Evolutionary conservation across 2,888 invertebrate genomes (phyloP), one percentile per base, ranked within the genome.

Genomic region (Fragum sueziense): DNA sequence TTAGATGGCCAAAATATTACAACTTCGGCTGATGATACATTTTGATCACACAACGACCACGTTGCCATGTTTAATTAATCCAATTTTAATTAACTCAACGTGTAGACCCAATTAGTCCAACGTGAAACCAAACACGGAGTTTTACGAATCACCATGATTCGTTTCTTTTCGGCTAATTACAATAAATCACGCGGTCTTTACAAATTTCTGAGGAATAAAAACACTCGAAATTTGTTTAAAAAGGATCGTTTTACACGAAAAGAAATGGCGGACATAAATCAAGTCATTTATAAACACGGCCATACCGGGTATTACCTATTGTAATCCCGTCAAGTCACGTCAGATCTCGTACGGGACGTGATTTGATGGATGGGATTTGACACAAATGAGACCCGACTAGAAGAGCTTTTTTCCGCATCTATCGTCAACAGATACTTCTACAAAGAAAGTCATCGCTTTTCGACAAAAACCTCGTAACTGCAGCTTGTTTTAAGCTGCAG

Each of bases 271-370:
- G 14, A 57, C 41, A 70, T 76, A 79, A 70, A 75, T 79, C 79
- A 75, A 25, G 34, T 2, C 37, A 54, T 73, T 54, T 34, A 47
- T 22, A 29, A n/a, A 27, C 61, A 27, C 22, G 33, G 72, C 70
- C 69, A 70, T 76, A 71, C 80, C 70, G 29, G 62, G 59, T 61
- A 76, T 80, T 76, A 73, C 31, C 73, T 34, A 76, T 80, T 80
- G 75, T 76, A 62, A 34, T 41, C 37, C 31, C 51, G 68, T 69
- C 68, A 69, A 69, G 68, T 69, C 68, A 51, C 51, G 68, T 69
- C 68, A 69, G 11, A 25, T 69, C 68, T 70, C 73, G 70, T 76
- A 65, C 37, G 14, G 41, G 47, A 74, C 70, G 70, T 69, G 78
- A 70, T 47, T 79, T 79, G 78, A 79, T 74, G 62, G 65, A 79